Evolutionary conservation across 1,140 invertebrate genomes (phyloP).

Genomic region (Protaetia brevitarsis): DNA sequence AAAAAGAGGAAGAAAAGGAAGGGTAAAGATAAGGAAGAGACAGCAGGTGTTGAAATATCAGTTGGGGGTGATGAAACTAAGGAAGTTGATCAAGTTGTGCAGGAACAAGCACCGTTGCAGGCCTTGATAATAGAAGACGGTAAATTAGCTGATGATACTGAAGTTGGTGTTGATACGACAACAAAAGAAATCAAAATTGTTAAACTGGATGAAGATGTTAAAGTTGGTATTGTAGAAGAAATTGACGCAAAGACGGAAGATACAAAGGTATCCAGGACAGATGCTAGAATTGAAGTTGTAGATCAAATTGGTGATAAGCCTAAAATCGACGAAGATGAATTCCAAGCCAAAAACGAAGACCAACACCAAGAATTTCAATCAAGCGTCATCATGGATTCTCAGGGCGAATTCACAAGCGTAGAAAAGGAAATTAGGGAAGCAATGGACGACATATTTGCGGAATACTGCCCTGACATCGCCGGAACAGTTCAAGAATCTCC

Average conservation of each 20-base stretch:
- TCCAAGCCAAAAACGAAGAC: no score
- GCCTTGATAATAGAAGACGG: no score
- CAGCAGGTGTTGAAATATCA: not conserved
- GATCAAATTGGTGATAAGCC: no score
- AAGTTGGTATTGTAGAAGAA: not conserved
- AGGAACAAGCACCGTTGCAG: no score
- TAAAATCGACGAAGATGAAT: no score
- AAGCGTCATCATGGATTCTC: not conserved
- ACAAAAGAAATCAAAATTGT: not conserved
- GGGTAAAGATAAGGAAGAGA: slow-evolving; percentile 17
- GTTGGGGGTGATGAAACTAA: not conserved
- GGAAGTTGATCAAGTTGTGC: not conserved
- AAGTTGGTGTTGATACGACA: no score
- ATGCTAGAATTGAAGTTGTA: no score
- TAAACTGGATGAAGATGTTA: not conserved
- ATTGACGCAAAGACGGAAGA: not conserved
- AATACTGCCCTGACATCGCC: not conserved
- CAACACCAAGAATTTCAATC: not conserved
- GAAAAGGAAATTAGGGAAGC: slow-evolving; percentile 16
- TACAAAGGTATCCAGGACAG: no score
- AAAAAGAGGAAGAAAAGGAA: slow-evolving; percentile 25
- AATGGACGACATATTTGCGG: not conserved
- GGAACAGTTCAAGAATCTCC: not conserved
- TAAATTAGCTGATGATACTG: no score
- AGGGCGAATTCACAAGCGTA: not conserved